Evolutionary conservation across 2,888 invertebrate species (phyloP).

Genomic region (Homarus gammarus): DNA sequence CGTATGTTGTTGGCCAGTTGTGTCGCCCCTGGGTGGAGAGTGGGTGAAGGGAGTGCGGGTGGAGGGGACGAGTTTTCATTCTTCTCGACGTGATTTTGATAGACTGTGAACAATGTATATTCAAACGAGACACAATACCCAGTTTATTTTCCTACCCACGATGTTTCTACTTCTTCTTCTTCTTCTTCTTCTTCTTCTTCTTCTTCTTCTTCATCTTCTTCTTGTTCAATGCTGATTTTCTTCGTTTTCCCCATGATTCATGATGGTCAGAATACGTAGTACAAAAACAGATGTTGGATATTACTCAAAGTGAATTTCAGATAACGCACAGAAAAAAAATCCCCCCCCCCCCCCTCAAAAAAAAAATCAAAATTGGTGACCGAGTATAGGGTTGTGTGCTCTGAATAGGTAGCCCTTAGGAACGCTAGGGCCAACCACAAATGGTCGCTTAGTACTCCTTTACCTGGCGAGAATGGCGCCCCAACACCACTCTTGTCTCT

Average conservation of each 20-base stretch:
- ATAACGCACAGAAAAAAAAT: no score
- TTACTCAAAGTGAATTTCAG: no score
- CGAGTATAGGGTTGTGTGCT: neutral
- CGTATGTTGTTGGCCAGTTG: no score
- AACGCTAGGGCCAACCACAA: neutral
- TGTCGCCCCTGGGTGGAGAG: no score
- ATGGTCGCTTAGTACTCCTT: conserved; percentile 22
- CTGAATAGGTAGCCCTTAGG: conserved; percentile 24
- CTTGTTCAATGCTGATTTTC: no score
- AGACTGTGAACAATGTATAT: conserved; percentile 6
- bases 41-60: no score
- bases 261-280: no score
- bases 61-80: neutral
- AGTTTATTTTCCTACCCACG: neutral
- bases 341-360: no score
- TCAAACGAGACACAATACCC: neutral
- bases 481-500: neutral
- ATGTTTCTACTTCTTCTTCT: neutral
- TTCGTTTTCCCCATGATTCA: neutral
- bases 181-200: neutral
- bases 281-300: no score
- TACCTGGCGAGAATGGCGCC: neutral
- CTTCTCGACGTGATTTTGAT: neutral
- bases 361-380: neutral
- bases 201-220: neutral